A percentile compares a stretch with the other conserved stretches of the same genome.
Conservation (phyloP, 2,888 invertebrate genomes). For the Acrocyrtus sp. region DNA sequence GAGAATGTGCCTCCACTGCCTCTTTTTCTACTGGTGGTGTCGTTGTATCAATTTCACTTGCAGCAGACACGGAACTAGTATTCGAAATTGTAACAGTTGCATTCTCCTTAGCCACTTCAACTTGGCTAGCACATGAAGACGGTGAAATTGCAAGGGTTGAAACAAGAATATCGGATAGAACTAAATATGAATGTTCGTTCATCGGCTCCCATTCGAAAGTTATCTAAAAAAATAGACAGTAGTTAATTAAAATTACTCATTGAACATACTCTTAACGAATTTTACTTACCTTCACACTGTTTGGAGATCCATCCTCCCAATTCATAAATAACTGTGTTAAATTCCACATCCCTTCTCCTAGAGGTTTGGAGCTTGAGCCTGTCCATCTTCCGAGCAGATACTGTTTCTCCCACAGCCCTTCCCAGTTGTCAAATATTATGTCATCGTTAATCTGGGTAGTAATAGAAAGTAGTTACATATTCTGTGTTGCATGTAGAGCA, state of each 20-base stretch:
- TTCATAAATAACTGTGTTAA: constrained; percentile 19
- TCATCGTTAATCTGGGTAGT: constrained; percentile 46
- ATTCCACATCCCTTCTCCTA: constrained; percentile 20
- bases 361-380: constrained; percentile 14
- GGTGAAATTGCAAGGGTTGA: constrained; percentile 20
- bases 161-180: constrained; percentile 23
- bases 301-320: constrained; percentile 16
- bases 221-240: constrained; percentile 21
- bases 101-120: too few relatives aligned
- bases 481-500: too few relatives aligned
- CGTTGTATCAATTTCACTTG: background rate
- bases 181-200: background rate
- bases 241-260: constrained; percentile 3
- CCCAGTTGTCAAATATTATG: constrained; percentile 51
- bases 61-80: background rate
- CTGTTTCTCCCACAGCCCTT: constrained; percentile 38
- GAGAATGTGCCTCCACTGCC: background rate
- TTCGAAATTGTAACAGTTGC: too few relatives aligned
- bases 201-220: constrained; percentile 44
- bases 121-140: too few relatives aligned
- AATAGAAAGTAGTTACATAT: too few relatives aligned
- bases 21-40: background rate
- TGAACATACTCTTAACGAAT: too few relatives aligned
- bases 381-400: constrained; percentile 40
- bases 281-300: constrained; percentile 8